Evolutionary conservation across 2,113 vertebrate species (phyloP).

Genomic region (Chloebia gouldiae): DNA sequence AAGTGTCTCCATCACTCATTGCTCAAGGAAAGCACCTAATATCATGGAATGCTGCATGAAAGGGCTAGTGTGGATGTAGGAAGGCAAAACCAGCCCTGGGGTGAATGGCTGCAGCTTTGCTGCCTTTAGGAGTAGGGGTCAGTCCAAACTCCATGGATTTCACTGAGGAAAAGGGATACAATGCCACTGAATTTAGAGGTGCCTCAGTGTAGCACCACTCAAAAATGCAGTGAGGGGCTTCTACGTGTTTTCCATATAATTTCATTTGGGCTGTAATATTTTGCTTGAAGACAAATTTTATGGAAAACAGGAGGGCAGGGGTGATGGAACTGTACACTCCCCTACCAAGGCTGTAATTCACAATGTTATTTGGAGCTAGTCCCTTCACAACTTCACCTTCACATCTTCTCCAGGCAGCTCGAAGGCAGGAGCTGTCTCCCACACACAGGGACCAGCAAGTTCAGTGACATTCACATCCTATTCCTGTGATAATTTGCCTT

Average conservation of each 20-base stretch:
- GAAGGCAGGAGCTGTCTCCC: background rate
- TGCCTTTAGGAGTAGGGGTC: background rate
- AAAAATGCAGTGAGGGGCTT: background rate
- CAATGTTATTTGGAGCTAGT: background rate
- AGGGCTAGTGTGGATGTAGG: background rate
- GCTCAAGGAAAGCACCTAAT: background rate
- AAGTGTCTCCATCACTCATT: slow-evolving; percentile 1
- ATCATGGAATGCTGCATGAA: background rate
- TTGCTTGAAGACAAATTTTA: background rate
- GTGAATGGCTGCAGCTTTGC: background rate
- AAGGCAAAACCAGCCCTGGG: background rate
- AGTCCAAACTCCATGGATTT: background rate
- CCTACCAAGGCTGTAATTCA: background rate
- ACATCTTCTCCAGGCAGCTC: background rate
- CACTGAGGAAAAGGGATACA: background rate
- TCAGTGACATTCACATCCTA: background rate
- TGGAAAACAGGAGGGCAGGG: background rate
- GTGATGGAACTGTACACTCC: fast-evolving
- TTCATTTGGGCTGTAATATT: background rate
- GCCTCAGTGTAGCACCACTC: background rate
- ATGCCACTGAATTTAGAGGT: background rate
- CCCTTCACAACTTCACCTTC: background rate
- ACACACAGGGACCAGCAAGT: background rate
- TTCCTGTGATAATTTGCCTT: background rate
- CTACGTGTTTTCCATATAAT: background rate